These are phyloP conservation scores for Clistopyga incitator DNA, from an alignment of 2,888 invertebrate species.

Conservation along the genomic window DNA sequence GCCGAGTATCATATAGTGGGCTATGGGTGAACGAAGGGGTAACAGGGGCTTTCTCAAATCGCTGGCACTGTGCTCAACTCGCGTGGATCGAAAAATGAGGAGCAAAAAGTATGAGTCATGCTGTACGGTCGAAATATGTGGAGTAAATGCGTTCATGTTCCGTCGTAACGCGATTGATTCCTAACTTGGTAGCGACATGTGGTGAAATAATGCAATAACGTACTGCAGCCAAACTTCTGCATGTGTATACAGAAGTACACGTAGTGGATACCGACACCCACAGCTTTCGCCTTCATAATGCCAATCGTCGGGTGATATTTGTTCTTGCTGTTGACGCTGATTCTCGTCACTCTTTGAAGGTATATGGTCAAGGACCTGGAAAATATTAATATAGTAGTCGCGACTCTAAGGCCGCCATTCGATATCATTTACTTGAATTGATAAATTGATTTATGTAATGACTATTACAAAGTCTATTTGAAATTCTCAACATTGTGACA, in stretches of 20 bases:
- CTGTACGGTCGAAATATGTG: constrained; percentile 38
- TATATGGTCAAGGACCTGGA: too few species aligned
- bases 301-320: not conserved
- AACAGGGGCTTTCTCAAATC: constrained; percentile 36
- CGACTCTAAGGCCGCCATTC: too few species aligned
- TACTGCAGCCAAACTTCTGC: not conserved
- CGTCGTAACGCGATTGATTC: constrained; percentile 72
- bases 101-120: constrained; percentile 39
- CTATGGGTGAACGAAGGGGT: constrained; percentile 32
- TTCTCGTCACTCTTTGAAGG: too few species aligned
- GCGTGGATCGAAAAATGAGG: constrained; percentile 37
- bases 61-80: constrained; percentile 7
- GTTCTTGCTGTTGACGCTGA: not conserved
- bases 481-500: too few species aligned
- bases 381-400: too few species aligned
- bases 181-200: constrained; percentile 63
- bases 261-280: not conserved
- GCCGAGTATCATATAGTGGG: constrained; percentile 52
- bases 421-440: too few species aligned
- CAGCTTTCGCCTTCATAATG: constrained; percentile 5
- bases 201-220: constrained; percentile 16
- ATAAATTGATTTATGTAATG: too few species aligned
- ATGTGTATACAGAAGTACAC: not conserved
- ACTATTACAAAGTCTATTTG: too few species aligned
- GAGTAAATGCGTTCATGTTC: constrained; percentile 68